Evolutionary conservation across 2,113 vertebrate genomes (phyloP), one percentile per base, ranked within the genome.

Genomic region (Pogonocichla stellata): DNA sequence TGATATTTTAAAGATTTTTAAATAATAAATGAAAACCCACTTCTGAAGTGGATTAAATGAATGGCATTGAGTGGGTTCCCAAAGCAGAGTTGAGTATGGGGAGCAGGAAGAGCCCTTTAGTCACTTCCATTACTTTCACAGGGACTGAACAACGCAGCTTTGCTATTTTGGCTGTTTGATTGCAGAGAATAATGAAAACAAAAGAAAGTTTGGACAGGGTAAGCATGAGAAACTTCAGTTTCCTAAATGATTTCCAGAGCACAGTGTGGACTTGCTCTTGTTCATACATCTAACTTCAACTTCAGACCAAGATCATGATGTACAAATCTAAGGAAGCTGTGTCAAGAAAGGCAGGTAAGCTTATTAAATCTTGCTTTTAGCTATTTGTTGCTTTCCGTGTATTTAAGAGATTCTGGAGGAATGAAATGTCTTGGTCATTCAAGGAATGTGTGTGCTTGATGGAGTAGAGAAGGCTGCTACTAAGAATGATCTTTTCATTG

Each of bases 131-230:
- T 34, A 16, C n/a, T 86, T 82, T 47, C 20, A 50, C 16, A 56
- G 17, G 20, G 36, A 36, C 66, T 75, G 45, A 88, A 56, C 48
- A 84, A 54, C 33, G 13, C 58, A 80, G 26, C 56, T 82, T 67
- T 67, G 60, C 5, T 61, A 24, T 77, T n/a, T 42, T 48, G 22
- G 36, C 60, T 53, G 54, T 40, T 80, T 60, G 40, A 62, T 11
- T 72, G 45, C 45, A 64, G 40, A 67, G 24, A 64, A 18, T 26
- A 64, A 86, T 58, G 18, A 42, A 26, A 66, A 43, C 18, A 56
- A 23, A 18, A 22, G 23, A 24, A 18, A 7, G 2, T 0, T 14
- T 8, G 24, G 5, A 10, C 4, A 31, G 8, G 6, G 19, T 42
- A 50, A 71, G 38, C 19, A 42, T 83, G 45, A 89, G 48, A 77